phyloP scores from a whole-genome alignment of 2,888 invertebrate genomes.

The Scotopteryx bipunctaria region DNA sequence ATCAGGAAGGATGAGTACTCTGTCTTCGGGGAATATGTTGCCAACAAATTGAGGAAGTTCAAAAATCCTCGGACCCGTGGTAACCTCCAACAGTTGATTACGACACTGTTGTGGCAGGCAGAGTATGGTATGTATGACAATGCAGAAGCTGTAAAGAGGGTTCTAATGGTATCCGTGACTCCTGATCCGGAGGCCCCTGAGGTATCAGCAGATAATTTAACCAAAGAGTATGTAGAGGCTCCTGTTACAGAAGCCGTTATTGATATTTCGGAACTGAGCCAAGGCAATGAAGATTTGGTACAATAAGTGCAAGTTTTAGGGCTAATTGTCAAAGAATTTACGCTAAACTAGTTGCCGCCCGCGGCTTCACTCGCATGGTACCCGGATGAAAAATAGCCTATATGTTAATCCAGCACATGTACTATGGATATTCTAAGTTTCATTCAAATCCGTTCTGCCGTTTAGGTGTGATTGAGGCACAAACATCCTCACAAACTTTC shows the following conservation, averaged over 20 bases:
- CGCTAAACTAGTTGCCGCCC: neutral
- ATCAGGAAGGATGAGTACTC: conserved; percentile 64
- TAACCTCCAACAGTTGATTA: conserved; percentile 72
- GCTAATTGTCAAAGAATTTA: neutral
- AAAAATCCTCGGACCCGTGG: conserved; percentile 60
- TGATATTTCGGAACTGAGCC: conserved; percentile 11
- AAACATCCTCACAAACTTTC: too few species aligned
- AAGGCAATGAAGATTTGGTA: conserved; percentile 1
- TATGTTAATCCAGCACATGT: too few species aligned
- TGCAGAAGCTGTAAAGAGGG: conserved; percentile 67
- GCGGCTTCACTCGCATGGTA: too few species aligned
- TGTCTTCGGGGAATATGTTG: conserved; percentile 74
- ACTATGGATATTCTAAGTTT: too few species aligned
- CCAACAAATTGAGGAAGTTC: conserved; percentile 71
- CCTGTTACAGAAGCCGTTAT: conserved; percentile 32
- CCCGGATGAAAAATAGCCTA: too few species aligned
- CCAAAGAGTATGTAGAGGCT: conserved; percentile 37
- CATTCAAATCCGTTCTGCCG: too few species aligned
- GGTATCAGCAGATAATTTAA: neutral
- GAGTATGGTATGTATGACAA: conserved; percentile 73
- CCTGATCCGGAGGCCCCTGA: conserved; percentile 35
- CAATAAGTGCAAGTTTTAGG: neutral
- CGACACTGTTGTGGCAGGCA: conserved; percentile 75
- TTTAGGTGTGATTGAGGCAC: too few species aligned
- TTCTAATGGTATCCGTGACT: conserved; percentile 57